Percentiles rank a stretch among this genome's conserved stretches.
phyloP scores from a whole-genome alignment of 2,888 invertebrate genomes.

The Ischnura elegans region DNA sequence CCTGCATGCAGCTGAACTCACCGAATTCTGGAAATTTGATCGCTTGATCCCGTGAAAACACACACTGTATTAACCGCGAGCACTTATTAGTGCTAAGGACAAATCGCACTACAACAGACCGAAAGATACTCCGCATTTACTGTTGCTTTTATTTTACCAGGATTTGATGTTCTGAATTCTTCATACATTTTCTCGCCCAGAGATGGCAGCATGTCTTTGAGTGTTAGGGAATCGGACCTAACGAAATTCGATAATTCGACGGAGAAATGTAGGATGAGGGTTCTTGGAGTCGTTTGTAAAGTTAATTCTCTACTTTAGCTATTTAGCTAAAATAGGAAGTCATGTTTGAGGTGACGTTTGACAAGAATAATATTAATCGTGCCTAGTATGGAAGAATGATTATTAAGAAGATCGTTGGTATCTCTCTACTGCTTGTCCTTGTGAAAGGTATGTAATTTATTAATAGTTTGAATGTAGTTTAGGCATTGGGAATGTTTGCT shows the following conservation, averaged over 20 bases:
- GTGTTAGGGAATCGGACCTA: conserved; percentile 5
- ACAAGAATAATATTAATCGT: conserved; percentile 57
- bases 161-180: conserved; percentile 21
- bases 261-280: conserved; percentile 29
- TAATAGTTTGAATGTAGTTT: conserved; percentile 55
- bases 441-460: conserved; percentile 71
- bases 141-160: conserved; percentile 37
- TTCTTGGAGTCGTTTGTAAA: conserved; percentile 16
- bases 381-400: conserved; percentile 72
- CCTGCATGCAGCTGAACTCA: background rate
- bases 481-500: conserved; percentile 44
- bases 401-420: conserved; percentile 71
- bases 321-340: background rate
- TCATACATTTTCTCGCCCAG: background rate
- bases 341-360: conserved; percentile 47
- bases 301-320: background rate
- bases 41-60: background rate
- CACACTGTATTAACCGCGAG: background rate
- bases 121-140: conserved; percentile 8
- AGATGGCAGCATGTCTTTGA: conserved; percentile 49
- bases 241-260: conserved; percentile 51
- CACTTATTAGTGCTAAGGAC: background rate
- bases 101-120: background rate
- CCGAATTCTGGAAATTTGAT: background rate
- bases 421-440: conserved; percentile 71